phyloP scores from a whole-genome alignment of 2,113 vertebrate genomes.

The Nyctibius bracteatus region DNA sequence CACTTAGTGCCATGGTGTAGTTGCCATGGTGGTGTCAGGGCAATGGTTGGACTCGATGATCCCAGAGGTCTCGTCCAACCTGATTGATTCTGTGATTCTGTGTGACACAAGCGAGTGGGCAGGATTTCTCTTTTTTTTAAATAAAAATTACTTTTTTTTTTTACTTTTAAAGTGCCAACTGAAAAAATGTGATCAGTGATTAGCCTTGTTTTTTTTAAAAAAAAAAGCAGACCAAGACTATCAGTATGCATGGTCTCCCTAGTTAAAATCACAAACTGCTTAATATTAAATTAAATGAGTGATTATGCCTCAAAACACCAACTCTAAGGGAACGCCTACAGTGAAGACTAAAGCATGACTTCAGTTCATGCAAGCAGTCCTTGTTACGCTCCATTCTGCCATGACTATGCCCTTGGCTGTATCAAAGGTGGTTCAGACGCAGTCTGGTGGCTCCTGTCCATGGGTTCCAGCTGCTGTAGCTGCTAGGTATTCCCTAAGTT shows the following conservation, averaged over 20 bases:
- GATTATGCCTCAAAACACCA: background rate
- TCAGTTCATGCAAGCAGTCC: background rate
- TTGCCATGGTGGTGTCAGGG: no score
- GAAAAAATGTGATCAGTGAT: background rate
- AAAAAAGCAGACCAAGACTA: no score
- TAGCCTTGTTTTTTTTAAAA: background rate
- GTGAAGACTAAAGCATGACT: background rate
- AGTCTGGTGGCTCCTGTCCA: background rate
- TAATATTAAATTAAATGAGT: background rate
- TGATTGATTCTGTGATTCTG: no score
- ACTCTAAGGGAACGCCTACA: background rate
- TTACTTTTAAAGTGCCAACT: background rate
- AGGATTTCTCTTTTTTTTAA: background rate
- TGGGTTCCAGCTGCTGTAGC: background rate
- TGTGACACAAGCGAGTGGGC: background rate
- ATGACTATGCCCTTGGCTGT: background rate
- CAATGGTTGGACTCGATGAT: no score
- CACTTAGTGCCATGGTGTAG: no score
- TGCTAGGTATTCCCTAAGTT: background rate
- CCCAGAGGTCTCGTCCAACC: no score
- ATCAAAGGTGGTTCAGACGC: background rate
- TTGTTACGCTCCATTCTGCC: background rate
- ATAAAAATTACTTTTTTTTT: background rate
- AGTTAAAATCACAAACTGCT: background rate
- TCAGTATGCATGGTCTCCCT: background rate